Percentiles rank a stretch among this genome's conserved stretches.
Conservation (phyloP, 2,888 invertebrate species). For the Leptodirus hochenwartii region DNA sequence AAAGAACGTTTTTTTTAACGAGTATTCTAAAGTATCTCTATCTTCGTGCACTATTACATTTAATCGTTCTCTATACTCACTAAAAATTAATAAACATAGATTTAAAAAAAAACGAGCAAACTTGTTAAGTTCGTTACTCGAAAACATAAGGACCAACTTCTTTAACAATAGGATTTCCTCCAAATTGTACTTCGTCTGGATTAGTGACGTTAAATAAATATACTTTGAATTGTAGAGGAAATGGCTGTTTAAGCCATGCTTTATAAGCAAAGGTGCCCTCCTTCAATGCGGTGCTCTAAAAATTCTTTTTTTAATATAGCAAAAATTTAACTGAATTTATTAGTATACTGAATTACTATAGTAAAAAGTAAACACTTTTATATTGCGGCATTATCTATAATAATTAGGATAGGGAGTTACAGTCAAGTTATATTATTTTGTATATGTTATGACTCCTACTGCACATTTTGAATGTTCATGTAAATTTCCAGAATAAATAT, state of each 20-base stretch:
- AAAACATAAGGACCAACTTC: constrained; percentile 46
- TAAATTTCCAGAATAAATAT: constrained; percentile 8
- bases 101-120: constrained; percentile 3
- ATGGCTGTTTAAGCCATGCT: constrained; percentile 38
- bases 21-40: constrained; percentile 37
- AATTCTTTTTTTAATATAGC: constrained; percentile 9
- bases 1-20: constrained; percentile 30
- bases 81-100: constrained; percentile 9
- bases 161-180: constrained; percentile 33
- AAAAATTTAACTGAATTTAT: constrained; percentile 4
- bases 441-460: not conserved
- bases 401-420: no score
- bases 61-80: constrained; percentile 16
- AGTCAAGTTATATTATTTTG: not conserved
- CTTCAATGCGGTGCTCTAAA: constrained; percentile 37
- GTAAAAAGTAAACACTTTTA: not conserved
- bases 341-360: constrained; percentile 4
- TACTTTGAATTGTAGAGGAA: constrained; percentile 35
- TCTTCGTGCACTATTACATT: constrained; percentile 21
- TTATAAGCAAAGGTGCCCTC: constrained; percentile 36
- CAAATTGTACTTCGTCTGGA: constrained; percentile 32
- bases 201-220: constrained; percentile 42
- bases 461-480: not conserved
- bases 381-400: no score
- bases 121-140: constrained; percentile 28